Evolutionary conservation across 2,797 vertebrate species (phyloP), one percentile per base, ranked within the genome.

Genomic region (Acestrorhynchus altus): DNA sequence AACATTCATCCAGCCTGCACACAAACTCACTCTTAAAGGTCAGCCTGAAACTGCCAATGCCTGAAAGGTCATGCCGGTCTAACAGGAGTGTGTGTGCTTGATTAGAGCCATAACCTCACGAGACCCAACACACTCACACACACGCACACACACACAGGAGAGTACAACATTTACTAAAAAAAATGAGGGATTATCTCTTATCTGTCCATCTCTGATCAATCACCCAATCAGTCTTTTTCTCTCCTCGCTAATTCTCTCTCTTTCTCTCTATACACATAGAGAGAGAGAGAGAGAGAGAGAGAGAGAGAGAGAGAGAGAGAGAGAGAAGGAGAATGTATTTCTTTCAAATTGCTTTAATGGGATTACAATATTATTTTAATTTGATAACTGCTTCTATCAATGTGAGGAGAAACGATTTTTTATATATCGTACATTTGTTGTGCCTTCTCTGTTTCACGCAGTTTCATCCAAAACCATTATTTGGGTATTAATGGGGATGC

Each of bases 51-150:
- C 87, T 92, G 90, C 89, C 88, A 91, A 89, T 88, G 86, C 84
- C 87, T 86, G 76, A 92, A 92, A 93, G 91, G 92, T 92, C 88
- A 88, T 82, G 86, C 86, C 89, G 85, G 84, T 90, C 85, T 89
- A 89, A 90, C 86, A 88, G 85, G 78, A 83, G 81, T 28, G 54
- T 28, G 54, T 22, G 72, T 81, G 80, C 78, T 85, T 68, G 82
- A 91, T 92, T 90, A 89, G 84, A 89, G 88, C 86, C 85, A 61
- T 76, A 74, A 78, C 78, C 77, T 83, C 80, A 71, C 74, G 46
- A 63, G 79, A 35, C 72, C 74, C n/a, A n/a, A n/a, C n/a, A n/a
- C 77, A 64, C 1, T 0, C 18, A 52, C 47, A 22, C 10, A 57
- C 52, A 52, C 20, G 22, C 20, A 57, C 24, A 57, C 2, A 57